Evolutionary conservation across 1,140 invertebrate species (phyloP), one percentile per base, ranked within the genome.

Genomic region (Drosophila triauraria): DNA sequence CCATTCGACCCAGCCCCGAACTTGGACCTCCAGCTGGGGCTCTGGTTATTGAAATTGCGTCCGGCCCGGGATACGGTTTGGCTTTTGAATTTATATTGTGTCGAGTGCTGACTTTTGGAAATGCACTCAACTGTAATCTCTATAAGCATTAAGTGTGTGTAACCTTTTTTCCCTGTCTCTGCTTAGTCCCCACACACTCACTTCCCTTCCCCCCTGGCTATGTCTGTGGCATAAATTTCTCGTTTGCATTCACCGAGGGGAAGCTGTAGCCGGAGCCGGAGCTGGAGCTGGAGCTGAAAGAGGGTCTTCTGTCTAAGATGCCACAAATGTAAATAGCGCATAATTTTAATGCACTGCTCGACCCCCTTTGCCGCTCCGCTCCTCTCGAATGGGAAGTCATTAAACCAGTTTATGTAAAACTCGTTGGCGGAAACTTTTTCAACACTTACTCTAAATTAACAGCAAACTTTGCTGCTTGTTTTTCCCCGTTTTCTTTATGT

Each of bases 51-150:
- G 80, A 83, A 82, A 83, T 82, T 79, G 54, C 75, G 69, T 79
- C 62, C 75, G 54, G 50, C 43, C 56, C 43, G 57, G 59, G 48
- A 58, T 46, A 42, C 43, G 62, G 63, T 75, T 80, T 68, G 82
- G 78, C 77, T 62, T 85, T 84, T 85, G 82, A 84, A 84, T 84
- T 80, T 84, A 84, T 80, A 84, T 84, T 84, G 81, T 81, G 81
- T 72, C 77, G 82, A 84, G 65, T 85, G 81, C 81, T 85, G 77
- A 84, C 81, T 84, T 84, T 85, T 80, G 77, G 62, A 84, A 84
- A 85, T 83, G 77, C 72, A 84, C 82, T 84, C 81, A 84, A 81
- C 82, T 84, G 77, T 84, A 84, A 81, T 85, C 78, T 80, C 53
- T 74, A 72, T 50, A 72, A 74, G 72, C 75, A 80, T 85, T 85